Percentiles rank a stretch among this genome's conserved stretches.
Evolutionary conservation across 2,888 invertebrate species (phyloP).

Genomic region (Baccha elongata): DNA sequence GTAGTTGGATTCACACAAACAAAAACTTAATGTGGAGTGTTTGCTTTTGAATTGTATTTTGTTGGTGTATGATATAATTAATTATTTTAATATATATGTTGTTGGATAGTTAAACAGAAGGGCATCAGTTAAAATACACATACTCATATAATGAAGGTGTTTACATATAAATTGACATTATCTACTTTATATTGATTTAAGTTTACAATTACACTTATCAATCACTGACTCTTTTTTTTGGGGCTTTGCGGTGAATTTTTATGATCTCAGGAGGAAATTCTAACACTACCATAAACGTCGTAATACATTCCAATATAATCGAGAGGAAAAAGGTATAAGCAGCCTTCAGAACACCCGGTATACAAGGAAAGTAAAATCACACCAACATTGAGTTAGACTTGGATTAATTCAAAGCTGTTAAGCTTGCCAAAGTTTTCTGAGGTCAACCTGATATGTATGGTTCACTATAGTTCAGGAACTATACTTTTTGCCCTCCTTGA

Average conservation of each 20-base stretch:
- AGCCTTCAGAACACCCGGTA: no score
- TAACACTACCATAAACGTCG: no score
- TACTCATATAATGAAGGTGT: slow-evolving; percentile 64
- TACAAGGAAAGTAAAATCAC: no score
- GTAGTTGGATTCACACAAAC: slow-evolving; percentile 53
- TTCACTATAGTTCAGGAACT: no score
- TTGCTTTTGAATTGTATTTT: slow-evolving; percentile 30
- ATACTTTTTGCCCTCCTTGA: no score
- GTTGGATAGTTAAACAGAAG: slow-evolving; percentile 50
- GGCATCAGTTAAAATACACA: slow-evolving; percentile 54
- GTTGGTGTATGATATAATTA: slow-evolving; percentile 49
- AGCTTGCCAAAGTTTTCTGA: no score
- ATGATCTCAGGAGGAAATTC: no score
- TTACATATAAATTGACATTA: slow-evolving; percentile 68
- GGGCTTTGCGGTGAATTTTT: slow-evolving; percentile 25
- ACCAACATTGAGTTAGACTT: no score
- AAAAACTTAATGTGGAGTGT: slow-evolving; percentile 39
- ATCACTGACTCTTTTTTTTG: slow-evolving; percentile 41
- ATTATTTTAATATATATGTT: slow-evolving; percentile 9
- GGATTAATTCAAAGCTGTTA: no score
- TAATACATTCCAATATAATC: no score
- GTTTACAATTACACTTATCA: slow-evolving; percentile 74
- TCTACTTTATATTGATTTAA: slow-evolving; percentile 74
- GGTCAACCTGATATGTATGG: no score
- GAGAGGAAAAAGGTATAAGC: no score